A percentile compares a stretch with the other conserved stretches of the same genome.
phyloP scores from a whole-genome alignment of 1,140 invertebrate species.

The Andrena cerasifolii region DNA sequence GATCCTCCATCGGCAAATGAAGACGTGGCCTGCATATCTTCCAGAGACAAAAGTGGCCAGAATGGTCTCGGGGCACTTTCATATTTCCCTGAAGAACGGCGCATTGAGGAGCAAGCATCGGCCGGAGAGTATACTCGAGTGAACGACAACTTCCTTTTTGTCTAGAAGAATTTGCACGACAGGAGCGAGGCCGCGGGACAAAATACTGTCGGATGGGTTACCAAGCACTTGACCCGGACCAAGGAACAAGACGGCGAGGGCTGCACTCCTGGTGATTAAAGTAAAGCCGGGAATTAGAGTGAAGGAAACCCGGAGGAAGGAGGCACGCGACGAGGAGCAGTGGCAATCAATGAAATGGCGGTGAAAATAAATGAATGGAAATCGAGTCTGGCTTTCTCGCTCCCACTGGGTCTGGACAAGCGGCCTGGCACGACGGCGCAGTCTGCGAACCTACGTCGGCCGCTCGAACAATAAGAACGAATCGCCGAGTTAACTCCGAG shows the following conservation, averaged over 20 bases:
- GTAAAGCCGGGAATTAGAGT: slow-evolving; percentile 75
- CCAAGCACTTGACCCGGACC: slow-evolving; percentile 69
- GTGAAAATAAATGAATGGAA: slow-evolving; percentile 81
- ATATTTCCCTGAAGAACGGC: slow-evolving; percentile 11
- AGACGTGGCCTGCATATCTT: slow-evolving; percentile 22
- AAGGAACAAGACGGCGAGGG: slow-evolving; percentile 47
- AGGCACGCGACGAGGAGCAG: slow-evolving; percentile 47
- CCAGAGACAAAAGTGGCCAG: slow-evolving; percentile 37
- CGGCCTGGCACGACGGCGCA: slow-evolving; percentile 40
- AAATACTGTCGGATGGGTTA: slow-evolving; percentile 63
- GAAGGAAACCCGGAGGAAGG: slow-evolving; percentile 51
- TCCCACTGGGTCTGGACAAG: slow-evolving; percentile 33
- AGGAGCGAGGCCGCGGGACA: slow-evolving; percentile 42
- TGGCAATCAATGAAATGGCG: slow-evolving; percentile 80
- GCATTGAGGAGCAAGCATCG: slow-evolving; percentile 20
- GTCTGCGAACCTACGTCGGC: slow-evolving; percentile 38
- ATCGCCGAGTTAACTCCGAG: slow-evolving; percentile 68
- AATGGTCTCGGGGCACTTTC: slow-evolving; percentile 16
- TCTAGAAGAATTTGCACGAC: slow-evolving; percentile 45
- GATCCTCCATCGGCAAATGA: slow-evolving; percentile 25
- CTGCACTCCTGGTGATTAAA: slow-evolving; percentile 77
- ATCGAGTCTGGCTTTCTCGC: slow-evolving; percentile 74
- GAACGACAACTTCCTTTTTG: slow-evolving; percentile 19
- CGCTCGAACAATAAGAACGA: slow-evolving; percentile 71
- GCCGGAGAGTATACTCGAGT: slow-evolving; percentile 3